Conservation (phyloP, 2,113 vertebrate species). For the Platysternon megacephalum region DNA sequence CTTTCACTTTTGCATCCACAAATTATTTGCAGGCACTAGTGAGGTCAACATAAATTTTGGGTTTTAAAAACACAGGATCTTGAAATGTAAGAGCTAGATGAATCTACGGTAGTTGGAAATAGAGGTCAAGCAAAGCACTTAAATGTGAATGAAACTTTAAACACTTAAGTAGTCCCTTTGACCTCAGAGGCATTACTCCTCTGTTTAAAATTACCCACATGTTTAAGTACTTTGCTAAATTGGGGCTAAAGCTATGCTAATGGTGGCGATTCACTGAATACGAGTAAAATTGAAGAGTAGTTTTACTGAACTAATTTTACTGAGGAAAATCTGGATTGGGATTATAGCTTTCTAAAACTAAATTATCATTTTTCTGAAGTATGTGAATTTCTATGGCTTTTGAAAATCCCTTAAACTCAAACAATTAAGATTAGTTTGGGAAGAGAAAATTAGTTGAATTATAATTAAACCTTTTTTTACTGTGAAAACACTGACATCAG, state of each 20-base stretch:
- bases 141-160: not conserved
- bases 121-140: not conserved
- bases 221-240: not conserved
- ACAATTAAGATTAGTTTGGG: not conserved
- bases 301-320: not conserved
- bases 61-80: not conserved
- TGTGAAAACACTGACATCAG: not conserved
- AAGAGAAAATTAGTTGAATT: not conserved
- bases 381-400: not conserved
- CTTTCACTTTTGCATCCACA: not conserved
- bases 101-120: not conserved
- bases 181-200: accelerated
- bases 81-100: not conserved
- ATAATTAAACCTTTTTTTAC: not conserved
- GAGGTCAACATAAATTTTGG: not conserved
- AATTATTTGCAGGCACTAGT: not conserved
- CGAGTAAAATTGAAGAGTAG: not conserved
- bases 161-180: not conserved
- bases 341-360: not conserved
- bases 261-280: not conserved
- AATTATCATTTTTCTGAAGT: not conserved
- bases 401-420: not conserved
- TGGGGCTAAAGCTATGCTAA: not conserved
- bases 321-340: not conserved
- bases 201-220: not conserved